Evolutionary conservation across 2,888 invertebrate species (phyloP).

Genomic region (Oligia latruncula): DNA sequence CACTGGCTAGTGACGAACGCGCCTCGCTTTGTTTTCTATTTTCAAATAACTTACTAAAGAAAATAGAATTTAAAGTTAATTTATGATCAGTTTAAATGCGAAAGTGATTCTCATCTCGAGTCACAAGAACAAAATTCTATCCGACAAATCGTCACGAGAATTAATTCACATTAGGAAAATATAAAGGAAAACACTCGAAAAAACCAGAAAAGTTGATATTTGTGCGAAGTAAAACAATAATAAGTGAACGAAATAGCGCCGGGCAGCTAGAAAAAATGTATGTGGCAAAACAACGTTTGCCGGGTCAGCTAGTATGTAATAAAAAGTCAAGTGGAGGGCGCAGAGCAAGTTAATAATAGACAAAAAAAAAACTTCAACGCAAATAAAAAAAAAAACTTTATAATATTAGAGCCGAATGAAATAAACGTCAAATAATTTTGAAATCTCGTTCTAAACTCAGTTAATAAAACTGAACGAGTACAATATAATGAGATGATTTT

Average conservation of each 20-base stretch:
- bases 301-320: too few species aligned
- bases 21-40: constrained; percentile 23
- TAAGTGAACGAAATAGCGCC: too few species aligned
- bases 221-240: neutral
- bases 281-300: too few species aligned
- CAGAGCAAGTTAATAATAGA: neutral
- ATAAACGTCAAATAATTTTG: constrained; percentile 23
- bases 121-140: neutral
- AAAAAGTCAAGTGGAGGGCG: too few species aligned
- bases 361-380: neutral
- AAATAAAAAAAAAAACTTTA: neutral
- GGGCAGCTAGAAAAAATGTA: too few species aligned
- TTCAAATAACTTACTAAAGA: constrained; percentile 31
- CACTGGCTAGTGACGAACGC: constrained; percentile 33
- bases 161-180: neutral
- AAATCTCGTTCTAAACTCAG: constrained; percentile 13
- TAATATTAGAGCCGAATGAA: constrained; percentile 10
- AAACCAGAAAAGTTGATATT: neutral
- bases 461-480: constrained; percentile 29
- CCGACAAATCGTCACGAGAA: neutral
- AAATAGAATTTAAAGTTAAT: constrained; percentile 1
- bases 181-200: neutral
- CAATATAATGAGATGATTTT: constrained; percentile 54
- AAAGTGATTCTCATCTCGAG: constrained; percentile 3
- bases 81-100: neutral